phyloP scores from a whole-genome alignment of 2,888 invertebrate species.

The Drosophila emarginata region DNA sequence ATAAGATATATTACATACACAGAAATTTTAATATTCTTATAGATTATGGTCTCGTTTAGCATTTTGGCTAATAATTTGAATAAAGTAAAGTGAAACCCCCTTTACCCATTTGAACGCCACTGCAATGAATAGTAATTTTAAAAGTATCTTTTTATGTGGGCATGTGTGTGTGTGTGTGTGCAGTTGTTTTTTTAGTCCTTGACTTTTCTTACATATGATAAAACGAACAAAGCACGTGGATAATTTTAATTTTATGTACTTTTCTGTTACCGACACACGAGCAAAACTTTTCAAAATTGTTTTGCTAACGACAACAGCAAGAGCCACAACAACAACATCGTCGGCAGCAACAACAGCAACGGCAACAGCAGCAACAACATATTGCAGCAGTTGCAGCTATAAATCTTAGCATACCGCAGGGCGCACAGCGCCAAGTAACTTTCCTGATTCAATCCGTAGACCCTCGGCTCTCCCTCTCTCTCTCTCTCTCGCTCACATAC shows the following conservation, averaged over 20 bases:
- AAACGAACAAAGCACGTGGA: constrained; percentile 64
- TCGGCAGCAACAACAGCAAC: too few species aligned
- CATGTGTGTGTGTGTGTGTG: constrained; percentile 1
- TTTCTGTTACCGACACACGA: constrained; percentile 54
- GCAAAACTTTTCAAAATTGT: constrained; percentile 69
- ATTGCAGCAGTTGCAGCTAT: constrained; percentile 63
- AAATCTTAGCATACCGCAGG: constrained; percentile 73
- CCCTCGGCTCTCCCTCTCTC: neutral
- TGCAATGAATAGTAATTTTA: neutral
- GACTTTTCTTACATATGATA: constrained; percentile 34
- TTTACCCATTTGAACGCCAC: neutral
- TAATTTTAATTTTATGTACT: constrained; percentile 72
- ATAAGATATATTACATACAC: too few species aligned
- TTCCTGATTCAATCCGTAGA: constrained; percentile 48
- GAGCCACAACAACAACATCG: neutral
- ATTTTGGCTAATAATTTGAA: too few species aligned
- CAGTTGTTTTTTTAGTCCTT: constrained; percentile 17
- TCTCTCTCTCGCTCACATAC: constrained; percentile 11
- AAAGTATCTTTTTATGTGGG: neutral
- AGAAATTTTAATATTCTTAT: too few species aligned
- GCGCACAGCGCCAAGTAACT: constrained; percentile 54
- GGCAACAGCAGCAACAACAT: constrained; percentile 24
- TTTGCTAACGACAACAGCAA: constrained; percentile 54
- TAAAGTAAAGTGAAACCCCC: neutral
- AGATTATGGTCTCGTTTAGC: too few species aligned